phyloP scores from a whole-genome alignment of 1,140 invertebrate species.

The Neodiprion virginianus region DNA sequence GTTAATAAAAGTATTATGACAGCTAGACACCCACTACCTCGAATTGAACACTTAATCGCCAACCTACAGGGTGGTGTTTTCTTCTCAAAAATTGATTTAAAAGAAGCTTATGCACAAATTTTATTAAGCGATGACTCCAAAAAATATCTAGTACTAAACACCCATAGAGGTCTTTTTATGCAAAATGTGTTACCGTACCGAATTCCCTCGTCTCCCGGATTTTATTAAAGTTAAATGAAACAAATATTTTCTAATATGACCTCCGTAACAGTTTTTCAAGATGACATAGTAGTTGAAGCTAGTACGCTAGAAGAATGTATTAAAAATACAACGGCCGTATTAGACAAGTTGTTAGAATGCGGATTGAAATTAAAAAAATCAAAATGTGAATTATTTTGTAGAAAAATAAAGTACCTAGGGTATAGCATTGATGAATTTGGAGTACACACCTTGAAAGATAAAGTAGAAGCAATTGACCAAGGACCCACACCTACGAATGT shows the following conservation, averaged over 20 bases:
- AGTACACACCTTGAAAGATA: constrained; percentile 31
- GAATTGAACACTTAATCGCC: constrained; percentile 54
- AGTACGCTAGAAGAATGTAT: constrained; percentile 30
- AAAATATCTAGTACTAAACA: constrained; percentile 50
- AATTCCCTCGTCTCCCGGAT: constrained; percentile 39
- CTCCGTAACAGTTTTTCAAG: constrained; percentile 39
- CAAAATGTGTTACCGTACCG: constrained; percentile 16
- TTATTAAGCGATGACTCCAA: constrained; percentile 42
- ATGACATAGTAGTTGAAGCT: constrained; percentile 45
- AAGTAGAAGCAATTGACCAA: constrained; percentile 35
- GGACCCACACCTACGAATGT: constrained; percentile 32
- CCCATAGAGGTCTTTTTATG: constrained; percentile 35
- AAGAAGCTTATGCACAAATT: constrained; percentile 59
- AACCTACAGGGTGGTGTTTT: constrained; percentile 36
- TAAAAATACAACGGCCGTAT: constrained; percentile 16
- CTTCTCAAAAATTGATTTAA: constrained; percentile 50
- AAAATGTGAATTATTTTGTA: constrained; percentile 38
- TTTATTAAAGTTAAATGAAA: constrained; percentile 39
- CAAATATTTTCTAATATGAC: background rate
- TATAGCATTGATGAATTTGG: constrained; percentile 35
- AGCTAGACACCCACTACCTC: constrained; percentile 56
- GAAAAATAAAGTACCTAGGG: constrained; percentile 39
- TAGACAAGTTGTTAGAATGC: constrained; percentile 6
- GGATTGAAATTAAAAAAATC: constrained; percentile 18
- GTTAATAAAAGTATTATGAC: constrained; percentile 43